These are phyloP conservation scores for Manacus vitellinus DNA, from an alignment of 2,113 vertebrate species.

Conservation along the genomic window DNA sequence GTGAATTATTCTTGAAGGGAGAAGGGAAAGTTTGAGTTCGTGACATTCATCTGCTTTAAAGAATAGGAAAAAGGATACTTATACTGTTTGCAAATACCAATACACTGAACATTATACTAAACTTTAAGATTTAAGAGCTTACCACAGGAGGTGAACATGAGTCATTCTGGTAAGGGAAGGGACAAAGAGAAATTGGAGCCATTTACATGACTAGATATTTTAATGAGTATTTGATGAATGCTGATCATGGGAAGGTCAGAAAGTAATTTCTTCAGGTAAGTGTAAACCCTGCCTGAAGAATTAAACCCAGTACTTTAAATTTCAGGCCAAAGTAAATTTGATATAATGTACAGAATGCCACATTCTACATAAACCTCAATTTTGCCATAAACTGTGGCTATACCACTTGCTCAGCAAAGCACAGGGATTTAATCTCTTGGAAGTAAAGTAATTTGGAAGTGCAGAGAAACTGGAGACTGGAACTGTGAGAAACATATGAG, in stretches of 20 bases:
- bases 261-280: neutral
- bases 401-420: neutral
- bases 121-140: neutral
- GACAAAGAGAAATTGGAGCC: neutral
- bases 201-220: neutral
- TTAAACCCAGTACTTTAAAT: neutral
- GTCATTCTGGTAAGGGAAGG: neutral
- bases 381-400: neutral
- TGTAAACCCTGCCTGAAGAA: neutral
- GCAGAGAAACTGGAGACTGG: neutral
- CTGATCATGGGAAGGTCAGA: neutral
- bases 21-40: neutral
- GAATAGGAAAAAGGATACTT: neutral
- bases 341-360: neutral
- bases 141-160: neutral
- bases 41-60: neutral
- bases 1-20: neutral
- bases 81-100: neutral
- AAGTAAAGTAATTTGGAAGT: neutral
- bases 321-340: neutral
- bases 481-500: neutral
- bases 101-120: neutral
- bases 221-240: neutral
- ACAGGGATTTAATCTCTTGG: neutral
- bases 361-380: neutral